These are phyloP conservation scores for Danio jaintianensis DNA, from an alignment of 2,797 vertebrate genomes.

Conservation along the genomic window DNA sequence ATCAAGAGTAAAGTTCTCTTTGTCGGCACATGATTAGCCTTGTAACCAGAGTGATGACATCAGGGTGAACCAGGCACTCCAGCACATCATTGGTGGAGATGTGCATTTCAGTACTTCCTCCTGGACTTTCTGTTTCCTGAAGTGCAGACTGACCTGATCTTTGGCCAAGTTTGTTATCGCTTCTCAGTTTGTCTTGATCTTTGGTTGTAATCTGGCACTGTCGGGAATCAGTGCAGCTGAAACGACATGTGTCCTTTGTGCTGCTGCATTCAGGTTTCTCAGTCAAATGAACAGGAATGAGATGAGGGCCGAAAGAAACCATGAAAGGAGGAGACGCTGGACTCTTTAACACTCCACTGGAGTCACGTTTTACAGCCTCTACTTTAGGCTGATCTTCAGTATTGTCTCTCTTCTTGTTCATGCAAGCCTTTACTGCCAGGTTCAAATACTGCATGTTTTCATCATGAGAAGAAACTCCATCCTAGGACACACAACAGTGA, in stretches of 20 bases:
- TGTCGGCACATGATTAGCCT: constrained; percentile 82
- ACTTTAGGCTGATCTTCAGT: neutral
- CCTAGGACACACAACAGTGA: constrained; percentile 74
- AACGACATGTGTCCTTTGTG: constrained; percentile 15
- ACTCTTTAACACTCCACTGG: constrained; percentile 52
- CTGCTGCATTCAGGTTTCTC: constrained; percentile 14
- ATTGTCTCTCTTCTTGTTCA: constrained; percentile 61
- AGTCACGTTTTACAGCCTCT: constrained; percentile 69
- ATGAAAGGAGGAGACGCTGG: constrained; percentile 17
- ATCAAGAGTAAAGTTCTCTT: constrained; percentile 37
- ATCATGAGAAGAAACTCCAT: constrained; percentile 80
- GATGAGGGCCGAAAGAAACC: constrained; percentile 81
- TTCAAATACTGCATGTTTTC: constrained; percentile 89
- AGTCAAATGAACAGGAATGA: constrained; percentile 75
- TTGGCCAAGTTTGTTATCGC: neutral
- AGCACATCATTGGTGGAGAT: constrained; percentile 91
- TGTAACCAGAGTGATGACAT: constrained; percentile 82
- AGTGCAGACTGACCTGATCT: neutral
- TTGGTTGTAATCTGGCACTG: neutral
- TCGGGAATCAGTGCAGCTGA: constrained; percentile 6
- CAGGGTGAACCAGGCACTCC: constrained; percentile 90
- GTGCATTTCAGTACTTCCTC: constrained; percentile 32
- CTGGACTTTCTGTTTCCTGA: neutral
- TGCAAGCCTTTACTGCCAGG: constrained; percentile 80
- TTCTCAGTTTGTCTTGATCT: neutral